Evolutionary conservation across 2,797 vertebrate species (phyloP).

Genomic region (Eidolon dupreanum): DNA sequence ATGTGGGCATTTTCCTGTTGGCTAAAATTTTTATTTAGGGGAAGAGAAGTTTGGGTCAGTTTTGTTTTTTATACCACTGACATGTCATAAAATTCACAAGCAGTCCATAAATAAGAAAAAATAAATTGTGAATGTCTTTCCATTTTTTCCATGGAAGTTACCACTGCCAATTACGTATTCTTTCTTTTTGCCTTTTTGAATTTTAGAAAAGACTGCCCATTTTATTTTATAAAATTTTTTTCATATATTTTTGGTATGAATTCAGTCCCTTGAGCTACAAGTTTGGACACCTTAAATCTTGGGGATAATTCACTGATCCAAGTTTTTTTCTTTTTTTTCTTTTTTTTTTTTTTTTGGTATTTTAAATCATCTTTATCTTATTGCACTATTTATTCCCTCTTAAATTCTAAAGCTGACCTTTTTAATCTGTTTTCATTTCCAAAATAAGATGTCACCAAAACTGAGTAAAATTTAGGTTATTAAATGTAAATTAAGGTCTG

Average conservation of each 20-base stretch:
- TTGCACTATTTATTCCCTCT: background rate
- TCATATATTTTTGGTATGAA: background rate
- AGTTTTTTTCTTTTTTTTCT: background rate
- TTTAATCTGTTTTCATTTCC: conserved; percentile 10
- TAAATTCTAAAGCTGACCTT: conserved; percentile 43
- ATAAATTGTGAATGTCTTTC: background rate
- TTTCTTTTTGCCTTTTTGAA: conserved; percentile 29
- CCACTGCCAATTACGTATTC: conserved; percentile 17
- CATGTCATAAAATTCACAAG: background rate
- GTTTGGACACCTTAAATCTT: conserved; percentile 4
- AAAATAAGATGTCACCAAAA: background rate
- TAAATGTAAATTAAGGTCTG: conserved; percentile 21
- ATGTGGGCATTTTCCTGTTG: background rate
- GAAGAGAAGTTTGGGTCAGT: background rate
- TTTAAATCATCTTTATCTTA: conserved; percentile 20
- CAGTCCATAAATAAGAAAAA: conserved; percentile 28
- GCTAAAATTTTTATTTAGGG: background rate
- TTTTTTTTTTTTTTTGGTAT: background rate
- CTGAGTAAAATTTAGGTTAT: conserved; percentile 24
- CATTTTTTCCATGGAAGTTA: background rate
- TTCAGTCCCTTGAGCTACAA: background rate
- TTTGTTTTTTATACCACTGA: background rate
- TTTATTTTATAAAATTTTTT: conserved; percentile 2
- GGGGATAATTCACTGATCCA: background rate
- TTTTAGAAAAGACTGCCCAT: background rate